A percentile compares a stretch with the other conserved stretches of the same genome.
phyloP scores from a whole-genome alignment of 2,113 vertebrate genomes.

The Nycticryphes semicollaris region DNA sequence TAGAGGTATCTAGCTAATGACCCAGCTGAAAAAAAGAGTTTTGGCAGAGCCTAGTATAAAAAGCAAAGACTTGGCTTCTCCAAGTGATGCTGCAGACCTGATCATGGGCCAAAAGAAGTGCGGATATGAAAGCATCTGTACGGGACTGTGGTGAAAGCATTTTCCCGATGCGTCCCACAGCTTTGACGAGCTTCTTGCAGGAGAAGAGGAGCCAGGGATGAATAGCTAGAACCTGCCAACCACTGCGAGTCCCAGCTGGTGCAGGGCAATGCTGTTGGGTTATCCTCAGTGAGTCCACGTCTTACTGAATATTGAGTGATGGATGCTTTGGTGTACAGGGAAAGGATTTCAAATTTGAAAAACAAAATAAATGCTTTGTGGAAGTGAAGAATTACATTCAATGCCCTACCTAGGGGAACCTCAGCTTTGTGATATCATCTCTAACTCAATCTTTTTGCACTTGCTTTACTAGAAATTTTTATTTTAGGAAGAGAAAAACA shows the following conservation, averaged over 20 bases:
- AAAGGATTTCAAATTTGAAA: not conserved
- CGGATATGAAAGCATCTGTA: not conserved
- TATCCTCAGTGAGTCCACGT: not conserved
- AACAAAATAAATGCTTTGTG: not conserved
- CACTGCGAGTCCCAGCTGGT: not conserved
- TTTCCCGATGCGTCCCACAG: not conserved
- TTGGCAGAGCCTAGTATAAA: not conserved
- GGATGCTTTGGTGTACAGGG: not conserved
- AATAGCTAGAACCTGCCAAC: fast-evolving
- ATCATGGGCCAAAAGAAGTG: not conserved
- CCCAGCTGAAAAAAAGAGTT: not conserved
- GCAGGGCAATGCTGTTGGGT: not conserved
- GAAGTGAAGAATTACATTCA: not conserved
- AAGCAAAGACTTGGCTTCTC: not conserved
- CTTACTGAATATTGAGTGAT: not conserved
- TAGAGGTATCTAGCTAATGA: not conserved
- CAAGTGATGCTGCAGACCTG: not conserved
- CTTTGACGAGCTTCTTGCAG: not conserved
- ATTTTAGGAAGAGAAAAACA: not conserved
- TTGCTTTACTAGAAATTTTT: not conserved
- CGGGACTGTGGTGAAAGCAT: not conserved
- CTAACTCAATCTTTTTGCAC: not conserved
- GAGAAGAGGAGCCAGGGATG: not conserved
- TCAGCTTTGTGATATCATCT: not conserved
- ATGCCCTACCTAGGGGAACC: not conserved